Evolutionary conservation across 2,888 invertebrate genomes (phyloP).

Genomic region (Pyralis farinalis): DNA sequence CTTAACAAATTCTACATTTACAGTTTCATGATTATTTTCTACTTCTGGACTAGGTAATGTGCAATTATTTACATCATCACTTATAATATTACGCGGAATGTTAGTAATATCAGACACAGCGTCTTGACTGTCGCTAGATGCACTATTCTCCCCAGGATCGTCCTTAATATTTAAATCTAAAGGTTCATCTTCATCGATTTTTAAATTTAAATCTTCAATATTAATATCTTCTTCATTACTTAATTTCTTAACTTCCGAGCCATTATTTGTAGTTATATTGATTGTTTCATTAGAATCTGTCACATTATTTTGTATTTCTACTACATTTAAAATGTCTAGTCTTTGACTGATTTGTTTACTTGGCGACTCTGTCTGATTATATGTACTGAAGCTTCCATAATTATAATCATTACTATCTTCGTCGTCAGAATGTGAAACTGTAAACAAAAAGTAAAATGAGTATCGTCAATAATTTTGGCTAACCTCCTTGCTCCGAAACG

Average conservation of each 20-base stretch:
- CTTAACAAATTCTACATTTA: constrained; percentile 9
- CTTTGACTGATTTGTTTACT: constrained; percentile 11
- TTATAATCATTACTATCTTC: constrained; percentile 57
- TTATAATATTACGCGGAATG: constrained; percentile 21
- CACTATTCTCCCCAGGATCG: constrained; percentile 19
- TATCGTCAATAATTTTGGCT: too few species aligned
- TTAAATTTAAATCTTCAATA: constrained; percentile 59
- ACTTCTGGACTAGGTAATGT: background rate
- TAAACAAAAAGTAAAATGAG: constrained; percentile 21
- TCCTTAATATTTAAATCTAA: constrained; percentile 26
- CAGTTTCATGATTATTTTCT: constrained; percentile 6
- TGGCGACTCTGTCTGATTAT: constrained; percentile 39
- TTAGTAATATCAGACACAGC: constrained; percentile 22
- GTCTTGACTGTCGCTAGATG: constrained; percentile 15
- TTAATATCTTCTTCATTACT: constrained; percentile 16
- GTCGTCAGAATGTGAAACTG: constrained; percentile 67
- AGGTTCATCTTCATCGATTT: constrained; percentile 41
- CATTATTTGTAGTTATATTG: constrained; percentile 3
- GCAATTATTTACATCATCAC: constrained; percentile 11
- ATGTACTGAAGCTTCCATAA: constrained; percentile 54
- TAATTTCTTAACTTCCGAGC: constrained; percentile 13
- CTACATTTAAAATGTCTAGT: background rate
- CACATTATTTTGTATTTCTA: constrained; percentile 12
- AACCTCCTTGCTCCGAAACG: too few species aligned
- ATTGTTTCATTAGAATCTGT: constrained; percentile 17